Evolutionary conservation across 2,888 invertebrate species (phyloP).

Genomic region (Cybosia mesomella): DNA sequence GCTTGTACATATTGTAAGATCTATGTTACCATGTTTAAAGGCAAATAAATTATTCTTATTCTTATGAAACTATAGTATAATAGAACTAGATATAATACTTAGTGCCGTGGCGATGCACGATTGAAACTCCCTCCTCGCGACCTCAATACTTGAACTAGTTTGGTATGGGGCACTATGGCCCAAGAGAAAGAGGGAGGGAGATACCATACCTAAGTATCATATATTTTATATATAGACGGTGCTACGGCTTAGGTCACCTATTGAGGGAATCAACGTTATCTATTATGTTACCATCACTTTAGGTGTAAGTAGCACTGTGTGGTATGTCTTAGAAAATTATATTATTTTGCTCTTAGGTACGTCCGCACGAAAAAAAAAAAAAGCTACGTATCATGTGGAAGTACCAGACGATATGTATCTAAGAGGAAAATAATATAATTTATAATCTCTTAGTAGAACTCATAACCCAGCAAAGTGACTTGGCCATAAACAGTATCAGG

Average conservation of each 20-base stretch:
- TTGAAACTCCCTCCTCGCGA: neutral
- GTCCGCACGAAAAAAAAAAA: no score
- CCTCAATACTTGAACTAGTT: neutral
- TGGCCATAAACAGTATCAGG: constrained; percentile 8
- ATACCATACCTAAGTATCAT: neutral
- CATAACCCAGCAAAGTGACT: constrained; percentile 18
- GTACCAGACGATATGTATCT: no score
- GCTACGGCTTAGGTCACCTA: neutral
- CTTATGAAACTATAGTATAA: neutral
- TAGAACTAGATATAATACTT: neutral
- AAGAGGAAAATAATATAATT: no score
- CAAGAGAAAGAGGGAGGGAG: neutral
- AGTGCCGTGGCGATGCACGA: neutral
- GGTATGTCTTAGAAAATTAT: no score
- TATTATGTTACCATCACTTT: neutral
- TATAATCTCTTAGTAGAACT: neutral
- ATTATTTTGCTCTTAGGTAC: no score
- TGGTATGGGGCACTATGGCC: neutral
- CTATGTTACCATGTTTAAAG: no score
- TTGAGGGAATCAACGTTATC: neutral
- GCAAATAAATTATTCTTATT: no score
- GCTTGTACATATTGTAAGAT: no score
- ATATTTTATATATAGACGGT: neutral
- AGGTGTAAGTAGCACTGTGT: neutral
- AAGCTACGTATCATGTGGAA: no score